Percentiles rank a stretch among this genome's conserved stretches.
Conservation (phyloP, 2,888 invertebrate genomes). For the Sphaeridia pumilis region DNA sequence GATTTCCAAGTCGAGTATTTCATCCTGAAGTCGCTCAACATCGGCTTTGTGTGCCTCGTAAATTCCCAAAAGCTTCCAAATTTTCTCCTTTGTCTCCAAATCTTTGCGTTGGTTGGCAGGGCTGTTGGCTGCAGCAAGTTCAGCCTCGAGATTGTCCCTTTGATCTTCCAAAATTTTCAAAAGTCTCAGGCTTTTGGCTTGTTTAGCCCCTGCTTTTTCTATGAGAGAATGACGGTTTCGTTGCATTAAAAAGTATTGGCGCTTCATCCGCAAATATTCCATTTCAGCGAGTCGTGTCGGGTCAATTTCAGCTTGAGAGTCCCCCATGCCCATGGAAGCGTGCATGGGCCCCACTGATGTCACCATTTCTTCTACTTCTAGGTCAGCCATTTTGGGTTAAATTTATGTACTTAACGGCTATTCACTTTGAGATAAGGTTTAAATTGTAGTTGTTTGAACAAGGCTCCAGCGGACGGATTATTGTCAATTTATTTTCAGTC, state of each 20-base stretch:
- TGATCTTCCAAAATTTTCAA: constrained; percentile 7
- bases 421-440: no score
- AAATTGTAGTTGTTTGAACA: no score
- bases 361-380: no score
- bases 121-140: constrained; percentile 9
- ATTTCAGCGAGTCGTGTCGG: background rate
- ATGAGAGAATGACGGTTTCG: constrained; percentile 10
- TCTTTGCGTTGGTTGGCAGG: constrained; percentile 6
- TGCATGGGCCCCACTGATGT: no score
- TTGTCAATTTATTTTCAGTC: no score
- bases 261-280: constrained; percentile 11
- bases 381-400: no score
- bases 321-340: no score
- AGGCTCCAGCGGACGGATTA: no score
- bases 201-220: constrained; percentile 12
- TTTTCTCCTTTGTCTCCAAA: constrained; percentile 8
- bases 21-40: background rate
- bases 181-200: background rate
- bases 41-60: constrained; percentile 11
- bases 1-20: constrained; percentile 6
- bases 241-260: constrained; percentile 15
- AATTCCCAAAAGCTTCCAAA: constrained; percentile 10
- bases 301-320: constrained; percentile 12
- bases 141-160: constrained; percentile 10
- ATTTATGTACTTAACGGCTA: no score